Evolutionary conservation across 2,113 vertebrate genomes (phyloP), one percentile per base, ranked within the genome.

Genomic region (Brienomyrus longianalis): DNA sequence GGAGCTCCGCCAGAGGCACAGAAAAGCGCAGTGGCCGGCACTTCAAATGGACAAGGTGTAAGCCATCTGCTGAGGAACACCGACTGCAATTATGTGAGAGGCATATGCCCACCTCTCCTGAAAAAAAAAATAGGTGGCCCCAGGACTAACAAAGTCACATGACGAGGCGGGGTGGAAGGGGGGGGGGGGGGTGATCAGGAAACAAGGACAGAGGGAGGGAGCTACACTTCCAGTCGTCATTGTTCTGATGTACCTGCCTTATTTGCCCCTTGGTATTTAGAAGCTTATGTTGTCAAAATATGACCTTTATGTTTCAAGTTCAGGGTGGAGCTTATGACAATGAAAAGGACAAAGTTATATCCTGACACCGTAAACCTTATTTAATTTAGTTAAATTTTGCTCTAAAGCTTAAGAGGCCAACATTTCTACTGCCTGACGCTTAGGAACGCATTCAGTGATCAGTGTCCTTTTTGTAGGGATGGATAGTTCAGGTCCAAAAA

Each of bases 81-180:
- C 5, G 23, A 51, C 23, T 31, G 43, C 7, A 13, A 5, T 50
- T 23, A 86, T 15, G 11, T 50, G 48, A 85, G 5, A 48, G n/a
- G 50, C 23, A 31, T 48, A 85, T 10, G n/a, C n/a, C 45, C n/a
- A 50, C 13, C 74, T 6, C 74, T 39, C 35, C 70, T 6, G 13
- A 2, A 39, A 80, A 43, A 43, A 39, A 43, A 74, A 74, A 31
- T 10, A 74, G 35, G 74, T 39, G 17, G 35, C 31, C 74, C 74
- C 35, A 80, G 74, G 74, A 80, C 31, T 39, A 80, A 80, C 35
- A 43, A 80, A 80, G 74, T 39, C 74, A 43, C 74, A 80, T 15
- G 74, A 96, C 92, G 92, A 95, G 93, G 94, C 92, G 94, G 94
- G 59, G 59, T 93, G 85, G 94, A 92, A 93, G 93, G 90, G 92